Conservation (phyloP, 2,797 vertebrate genomes). For the Podargus strigoides region DNA sequence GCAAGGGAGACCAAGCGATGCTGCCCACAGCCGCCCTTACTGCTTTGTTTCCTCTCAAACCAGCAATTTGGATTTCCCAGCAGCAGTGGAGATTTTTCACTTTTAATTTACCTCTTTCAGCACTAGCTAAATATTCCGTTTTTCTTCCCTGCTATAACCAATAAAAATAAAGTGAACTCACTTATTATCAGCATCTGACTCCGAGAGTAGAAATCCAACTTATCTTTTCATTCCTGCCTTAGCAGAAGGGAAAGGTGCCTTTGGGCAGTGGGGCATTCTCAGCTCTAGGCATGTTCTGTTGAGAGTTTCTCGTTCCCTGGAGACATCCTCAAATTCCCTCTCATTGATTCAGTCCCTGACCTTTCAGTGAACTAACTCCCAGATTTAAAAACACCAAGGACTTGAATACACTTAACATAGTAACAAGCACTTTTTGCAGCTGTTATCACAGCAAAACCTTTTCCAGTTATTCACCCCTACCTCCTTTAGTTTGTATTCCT, state of each 20-base stretch:
- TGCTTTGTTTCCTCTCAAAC: neutral
- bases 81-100: neutral
- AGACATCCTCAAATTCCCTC: neutral
- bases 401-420: neutral
- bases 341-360: neutral
- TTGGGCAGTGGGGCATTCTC: neutral
- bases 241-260: neutral
- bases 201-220: neutral
- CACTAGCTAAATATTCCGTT: neutral
- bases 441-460: neutral
- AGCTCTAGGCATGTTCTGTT: neutral
- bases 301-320: neutral
- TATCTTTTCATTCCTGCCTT: neutral
- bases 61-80: neutral
- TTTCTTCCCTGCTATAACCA: neutral
- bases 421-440: neutral
- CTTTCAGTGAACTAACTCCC: conserved; percentile 22
- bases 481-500: neutral
- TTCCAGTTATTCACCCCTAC: neutral
- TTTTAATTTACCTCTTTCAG: conserved; percentile 3
- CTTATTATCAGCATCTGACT: neutral
- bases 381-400: neutral
- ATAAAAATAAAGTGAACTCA: neutral
- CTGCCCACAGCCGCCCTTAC: neutral
- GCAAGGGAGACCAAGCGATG: neutral